Percentiles rank a stretch among this genome's conserved stretches.
Conservation (phyloP, 2,797 vertebrate species). For the Arnoldichthys spilopterus region DNA sequence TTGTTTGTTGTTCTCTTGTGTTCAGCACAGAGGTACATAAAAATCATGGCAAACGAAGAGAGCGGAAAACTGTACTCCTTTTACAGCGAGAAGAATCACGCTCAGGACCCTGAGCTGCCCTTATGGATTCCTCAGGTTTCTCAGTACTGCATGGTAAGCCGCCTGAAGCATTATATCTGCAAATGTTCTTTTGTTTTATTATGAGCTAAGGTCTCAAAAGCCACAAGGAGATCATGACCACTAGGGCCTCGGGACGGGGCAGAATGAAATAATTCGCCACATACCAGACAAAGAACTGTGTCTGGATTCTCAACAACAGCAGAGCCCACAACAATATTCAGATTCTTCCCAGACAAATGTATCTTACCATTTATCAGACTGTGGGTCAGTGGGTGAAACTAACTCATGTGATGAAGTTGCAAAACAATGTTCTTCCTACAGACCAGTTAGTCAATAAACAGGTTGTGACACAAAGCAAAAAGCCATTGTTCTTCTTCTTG, state of each 20-base stretch:
- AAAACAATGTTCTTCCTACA: neutral
- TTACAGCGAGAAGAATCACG: constrained; percentile 67
- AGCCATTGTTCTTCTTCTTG: neutral
- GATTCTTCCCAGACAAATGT: neutral
- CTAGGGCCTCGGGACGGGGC: neutral
- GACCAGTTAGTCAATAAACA: neutral
- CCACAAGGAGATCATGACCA: neutral
- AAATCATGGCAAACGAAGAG: constrained; percentile 58
- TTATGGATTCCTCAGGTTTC: constrained; percentile 72
- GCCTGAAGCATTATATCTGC: neutral
- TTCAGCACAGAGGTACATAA: constrained; percentile 72
- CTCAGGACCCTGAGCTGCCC: neutral
- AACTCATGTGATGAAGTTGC: neutral
- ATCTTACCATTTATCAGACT: neutral
- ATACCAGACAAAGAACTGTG: neutral
- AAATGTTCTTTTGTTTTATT: neutral
- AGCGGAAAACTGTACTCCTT: constrained; percentile 70
- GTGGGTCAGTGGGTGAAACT: neutral
- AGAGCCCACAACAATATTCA: neutral
- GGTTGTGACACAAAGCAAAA: neutral
- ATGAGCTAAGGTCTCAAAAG: neutral
- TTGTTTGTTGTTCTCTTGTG: neutral
- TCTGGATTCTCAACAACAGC: neutral
- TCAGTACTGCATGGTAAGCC: constrained; percentile 75
- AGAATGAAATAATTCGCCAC: neutral